Percentiles rank a stretch among this genome's conserved stretches.
phyloP scores from a whole-genome alignment of 2,797 vertebrate species.

The Sternarchorhynchus goeldii region DNA sequence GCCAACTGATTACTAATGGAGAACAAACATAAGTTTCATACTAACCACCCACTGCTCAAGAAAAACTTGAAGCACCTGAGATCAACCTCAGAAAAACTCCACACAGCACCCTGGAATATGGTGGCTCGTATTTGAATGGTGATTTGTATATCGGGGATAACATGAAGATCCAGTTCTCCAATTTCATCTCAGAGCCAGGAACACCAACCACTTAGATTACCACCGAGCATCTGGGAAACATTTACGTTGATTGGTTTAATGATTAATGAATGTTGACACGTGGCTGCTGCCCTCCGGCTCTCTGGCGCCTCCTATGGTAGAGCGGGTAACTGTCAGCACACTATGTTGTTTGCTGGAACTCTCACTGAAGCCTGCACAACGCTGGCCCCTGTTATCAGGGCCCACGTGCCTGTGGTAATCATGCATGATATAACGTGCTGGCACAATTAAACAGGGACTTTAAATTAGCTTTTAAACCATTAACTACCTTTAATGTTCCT shows the following conservation, averaged over 20 bases:
- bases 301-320: not conserved
- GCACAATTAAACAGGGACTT: conserved; percentile 10
- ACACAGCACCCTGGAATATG: conserved; percentile 29
- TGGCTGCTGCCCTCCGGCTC: conserved; percentile 24
- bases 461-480: conserved; percentile 49
- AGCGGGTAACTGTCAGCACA: not conserved
- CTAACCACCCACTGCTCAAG: conserved; percentile 4
- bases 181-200: not conserved
- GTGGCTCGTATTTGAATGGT: conserved; percentile 30
- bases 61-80: conserved; percentile 28
- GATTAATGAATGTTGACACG: conserved; percentile 41
- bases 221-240: conserved; percentile 28
- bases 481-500: conserved; percentile 38
- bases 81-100: conserved; percentile 29
- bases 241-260: conserved; percentile 30
- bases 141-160: conserved; percentile 29
- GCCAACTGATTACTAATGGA: conserved; percentile 40
- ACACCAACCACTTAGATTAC: not conserved
- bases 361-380: not conserved
- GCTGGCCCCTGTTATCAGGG: conserved; percentile 4
- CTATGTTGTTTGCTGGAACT: not conserved
- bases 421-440: not conserved
- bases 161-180: conserved; percentile 6
- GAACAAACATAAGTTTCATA: conserved; percentile 26
- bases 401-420: conserved; percentile 10